Conservation (phyloP, 2,113 vertebrate genomes). For the Jaculus jaculus region DNA sequence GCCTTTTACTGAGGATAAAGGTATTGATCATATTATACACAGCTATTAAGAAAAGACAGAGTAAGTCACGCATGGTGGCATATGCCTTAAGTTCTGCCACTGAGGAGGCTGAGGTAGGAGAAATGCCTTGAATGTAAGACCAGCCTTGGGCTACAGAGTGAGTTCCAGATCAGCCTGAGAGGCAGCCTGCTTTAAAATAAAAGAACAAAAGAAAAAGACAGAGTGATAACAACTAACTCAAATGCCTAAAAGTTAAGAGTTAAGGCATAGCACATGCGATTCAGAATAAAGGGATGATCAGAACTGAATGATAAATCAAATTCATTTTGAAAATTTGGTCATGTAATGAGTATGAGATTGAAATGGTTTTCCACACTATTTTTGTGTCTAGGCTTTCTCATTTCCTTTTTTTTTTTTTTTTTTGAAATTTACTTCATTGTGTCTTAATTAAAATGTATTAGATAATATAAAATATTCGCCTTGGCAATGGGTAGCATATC, state of each 20-base stretch:
- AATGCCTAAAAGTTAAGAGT: not conserved
- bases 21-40: not conserved
- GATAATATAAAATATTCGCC: not conserved
- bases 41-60: too few relatives aligned
- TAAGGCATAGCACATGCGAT: not conserved
- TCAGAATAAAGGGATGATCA: not conserved
- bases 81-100: too few relatives aligned
- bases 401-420: not conserved
- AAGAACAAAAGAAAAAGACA: too few relatives aligned
- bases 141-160: too few relatives aligned
- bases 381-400: not conserved
- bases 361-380: not conserved
- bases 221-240: not conserved
- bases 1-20: not conserved
- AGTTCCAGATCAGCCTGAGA: too few relatives aligned
- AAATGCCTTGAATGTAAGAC: too few relatives aligned
- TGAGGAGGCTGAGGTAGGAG: too few relatives aligned
- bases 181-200: too few relatives aligned
- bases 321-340: not conserved
- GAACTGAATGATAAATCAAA: not conserved
- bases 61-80: too few relatives aligned
- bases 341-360: not conserved
- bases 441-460: not conserved
- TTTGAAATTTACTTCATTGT: slow-evolving; percentile 6
- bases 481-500: not conserved